A percentile compares a stretch with the other conserved stretches of the same genome.
Conservation (phyloP, 2,888 invertebrate species). For the Acanthopleura granulata region DNA sequence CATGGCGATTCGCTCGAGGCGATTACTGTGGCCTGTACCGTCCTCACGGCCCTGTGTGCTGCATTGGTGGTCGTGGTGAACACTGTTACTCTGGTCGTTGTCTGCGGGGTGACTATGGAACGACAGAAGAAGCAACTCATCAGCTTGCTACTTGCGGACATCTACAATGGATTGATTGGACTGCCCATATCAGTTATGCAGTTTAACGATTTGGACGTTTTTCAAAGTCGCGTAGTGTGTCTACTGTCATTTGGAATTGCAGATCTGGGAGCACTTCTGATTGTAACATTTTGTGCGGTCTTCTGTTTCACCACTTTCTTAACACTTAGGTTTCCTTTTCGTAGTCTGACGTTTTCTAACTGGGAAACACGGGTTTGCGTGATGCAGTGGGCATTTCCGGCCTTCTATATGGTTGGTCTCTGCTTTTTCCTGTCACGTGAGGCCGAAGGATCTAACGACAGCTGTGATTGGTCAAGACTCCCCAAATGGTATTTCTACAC, state of each 20-base stretch:
- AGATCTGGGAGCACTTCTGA: background rate
- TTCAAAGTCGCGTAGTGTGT: background rate
- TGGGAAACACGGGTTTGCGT: background rate
- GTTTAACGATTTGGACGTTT: background rate
- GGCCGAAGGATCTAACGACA: background rate
- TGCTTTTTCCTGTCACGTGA: too few relatives aligned
- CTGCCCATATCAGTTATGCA: background rate
- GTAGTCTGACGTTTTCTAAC: background rate
- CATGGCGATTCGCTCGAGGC: too few relatives aligned
- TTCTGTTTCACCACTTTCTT: background rate
- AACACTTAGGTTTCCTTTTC: background rate
- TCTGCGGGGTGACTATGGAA: background rate
- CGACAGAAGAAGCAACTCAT: background rate
- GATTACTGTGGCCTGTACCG: background rate
- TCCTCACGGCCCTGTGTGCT: background rate
- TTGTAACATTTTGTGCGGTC: background rate
- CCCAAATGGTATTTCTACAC: background rate
- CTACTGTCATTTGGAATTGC: background rate
- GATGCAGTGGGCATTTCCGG: background rate
- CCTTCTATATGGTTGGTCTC: too few relatives aligned
- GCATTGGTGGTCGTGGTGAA: background rate
- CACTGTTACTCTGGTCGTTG: background rate
- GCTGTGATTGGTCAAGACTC: background rate
- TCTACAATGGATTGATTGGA: background rate
- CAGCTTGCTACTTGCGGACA: background rate